Percentiles rank a stretch among this genome's conserved stretches.
phyloP scores from a whole-genome alignment of 1,140 invertebrate species.

The Brachionus asplanchnoidis region DNA sequence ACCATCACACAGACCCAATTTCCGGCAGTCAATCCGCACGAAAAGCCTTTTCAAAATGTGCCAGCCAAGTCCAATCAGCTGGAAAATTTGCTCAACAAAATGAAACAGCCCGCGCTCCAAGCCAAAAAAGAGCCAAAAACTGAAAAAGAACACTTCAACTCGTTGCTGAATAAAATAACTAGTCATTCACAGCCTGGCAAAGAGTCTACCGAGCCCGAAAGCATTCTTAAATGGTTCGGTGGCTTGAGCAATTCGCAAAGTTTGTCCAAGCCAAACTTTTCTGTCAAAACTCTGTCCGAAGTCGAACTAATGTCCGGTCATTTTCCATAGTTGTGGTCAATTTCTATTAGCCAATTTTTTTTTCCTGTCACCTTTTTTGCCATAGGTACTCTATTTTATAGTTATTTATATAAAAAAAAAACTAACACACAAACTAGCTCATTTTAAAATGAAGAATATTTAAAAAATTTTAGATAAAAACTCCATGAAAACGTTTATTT shows the following conservation, averaged over 20 bases:
- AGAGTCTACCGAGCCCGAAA: not conserved
- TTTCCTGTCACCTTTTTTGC: not conserved
- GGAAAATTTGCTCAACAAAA: constrained; percentile 5
- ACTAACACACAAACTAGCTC: not conserved
- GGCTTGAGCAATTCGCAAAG: not conserved
- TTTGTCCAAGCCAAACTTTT: constrained; percentile 2
- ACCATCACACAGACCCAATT: constrained; percentile 22
- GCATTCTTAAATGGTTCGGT: constrained; percentile 13
- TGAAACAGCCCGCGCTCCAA: not conserved
- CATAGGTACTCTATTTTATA: not conserved
- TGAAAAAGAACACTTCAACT: constrained; percentile 28
- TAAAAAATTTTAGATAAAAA: not conserved
- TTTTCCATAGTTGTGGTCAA: constrained; percentile 8
- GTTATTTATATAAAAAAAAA: not conserved
- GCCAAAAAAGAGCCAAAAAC: not conserved
- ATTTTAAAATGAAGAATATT: not conserved
- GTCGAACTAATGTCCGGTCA: constrained; percentile 36
- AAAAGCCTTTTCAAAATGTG: not conserved
- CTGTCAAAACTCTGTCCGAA: constrained; percentile 7
- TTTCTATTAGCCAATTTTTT: not conserved
- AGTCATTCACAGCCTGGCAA: not conserved
- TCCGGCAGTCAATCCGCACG: not conserved
- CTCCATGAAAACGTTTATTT: not conserved
- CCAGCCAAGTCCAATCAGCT: not conserved
- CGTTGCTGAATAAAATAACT: constrained; percentile 1